Percentiles rank a stretch among this genome's conserved stretches.
Conservation (phyloP, 53 echinoderm and acorn worm genomes). For the Mesocentrotus franciscanus region DNA sequence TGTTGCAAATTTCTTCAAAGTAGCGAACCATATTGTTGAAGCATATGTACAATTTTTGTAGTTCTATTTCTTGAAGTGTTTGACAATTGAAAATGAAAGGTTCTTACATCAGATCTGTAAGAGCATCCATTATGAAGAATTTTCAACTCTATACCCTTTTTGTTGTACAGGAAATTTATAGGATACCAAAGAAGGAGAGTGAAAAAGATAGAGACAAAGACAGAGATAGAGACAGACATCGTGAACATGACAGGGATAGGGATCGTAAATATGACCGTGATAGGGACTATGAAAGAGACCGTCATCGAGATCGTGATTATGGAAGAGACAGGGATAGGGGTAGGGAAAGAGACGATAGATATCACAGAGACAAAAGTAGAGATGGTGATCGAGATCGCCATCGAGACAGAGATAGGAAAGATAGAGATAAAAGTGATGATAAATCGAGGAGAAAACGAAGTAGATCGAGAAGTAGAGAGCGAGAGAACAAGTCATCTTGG, state of each 20-base stretch:
- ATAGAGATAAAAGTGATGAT: slow-evolving; percentile 77
- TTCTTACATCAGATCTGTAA: neutral
- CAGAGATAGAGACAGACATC: slow-evolving; percentile 63
- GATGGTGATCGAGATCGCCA: slow-evolving; percentile 77
- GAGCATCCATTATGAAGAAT: neutral
- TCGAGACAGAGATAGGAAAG: slow-evolving; percentile 74
- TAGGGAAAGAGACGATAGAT: slow-evolving; percentile 75
- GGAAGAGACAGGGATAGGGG: slow-evolving; percentile 78
- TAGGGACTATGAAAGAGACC: slow-evolving; percentile 70
- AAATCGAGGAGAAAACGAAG: slow-evolving; percentile 74
- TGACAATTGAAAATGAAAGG: neutral
- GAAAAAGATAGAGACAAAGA: slow-evolving; percentile 67
- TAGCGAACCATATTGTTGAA: too few relatives aligned
- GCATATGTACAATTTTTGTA: too few relatives aligned
- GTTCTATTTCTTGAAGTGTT: too few relatives aligned
- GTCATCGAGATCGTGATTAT: slow-evolving; percentile 71
- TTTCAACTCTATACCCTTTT: neutral
- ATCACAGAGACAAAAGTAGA: slow-evolving; percentile 71
- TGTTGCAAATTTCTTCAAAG: too few relatives aligned
- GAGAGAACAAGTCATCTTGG: slow-evolving; percentile 74
- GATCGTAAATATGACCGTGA: slow-evolving; percentile 64
- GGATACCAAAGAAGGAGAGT: slow-evolving; percentile 92
- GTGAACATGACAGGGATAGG: slow-evolving; percentile 67
- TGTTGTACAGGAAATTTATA: slow-evolving; percentile 86
- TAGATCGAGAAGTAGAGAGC: slow-evolving; percentile 76